Evolutionary conservation across 1,140 invertebrate genomes (phyloP), one percentile per base, ranked within the genome.

Genomic region (Zaprionus ghesquierei): DNA sequence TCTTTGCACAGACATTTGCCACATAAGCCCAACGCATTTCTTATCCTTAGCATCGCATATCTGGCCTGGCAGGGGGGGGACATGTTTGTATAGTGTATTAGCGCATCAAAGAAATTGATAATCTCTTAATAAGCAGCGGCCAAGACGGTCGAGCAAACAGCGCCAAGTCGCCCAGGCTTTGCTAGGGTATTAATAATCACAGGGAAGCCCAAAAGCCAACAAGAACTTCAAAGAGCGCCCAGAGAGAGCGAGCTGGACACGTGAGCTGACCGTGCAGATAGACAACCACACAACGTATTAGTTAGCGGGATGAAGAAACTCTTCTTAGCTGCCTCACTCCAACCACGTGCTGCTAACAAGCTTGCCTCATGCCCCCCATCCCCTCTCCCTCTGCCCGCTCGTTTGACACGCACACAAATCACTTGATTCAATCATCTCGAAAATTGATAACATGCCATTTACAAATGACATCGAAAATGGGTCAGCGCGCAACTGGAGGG

Each of bases 381-480:
- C 29, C 8, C 22, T 22, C 55, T 1, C n/a, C 20, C 22, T 23
- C 54, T 2, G 18, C 33, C 18, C 3, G 6, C 18, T 33, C 20
- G 5, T 77, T 73, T 87, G 82, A 79, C 82, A 87, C 82, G 82
- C 82, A 87, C 82, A 87, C 82, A 89, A 89, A 89, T 89, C 84
- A 87, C 82, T 90, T 87, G 82, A 91, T 91, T 91, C 90, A 91
- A 91, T 91, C 90, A 91, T 91, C 89, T 91, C 69, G 89, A 90
- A 91, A 91, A 91, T 91, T 91, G 90, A 91, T 91, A 91, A 85
- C 90, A 91, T 91, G 74, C 86, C 89, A 91, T 91, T 91, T 91
- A 85, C 89, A 90, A 91, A 91, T 91, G 90, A 91, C 89, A 90
- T 73, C 76, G 71, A 75, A 41, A 60, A 29, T 18, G 54, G 18